Conservation (phyloP, 2,888 invertebrate genomes). For the Nipponacmea schrenckii region DNA sequence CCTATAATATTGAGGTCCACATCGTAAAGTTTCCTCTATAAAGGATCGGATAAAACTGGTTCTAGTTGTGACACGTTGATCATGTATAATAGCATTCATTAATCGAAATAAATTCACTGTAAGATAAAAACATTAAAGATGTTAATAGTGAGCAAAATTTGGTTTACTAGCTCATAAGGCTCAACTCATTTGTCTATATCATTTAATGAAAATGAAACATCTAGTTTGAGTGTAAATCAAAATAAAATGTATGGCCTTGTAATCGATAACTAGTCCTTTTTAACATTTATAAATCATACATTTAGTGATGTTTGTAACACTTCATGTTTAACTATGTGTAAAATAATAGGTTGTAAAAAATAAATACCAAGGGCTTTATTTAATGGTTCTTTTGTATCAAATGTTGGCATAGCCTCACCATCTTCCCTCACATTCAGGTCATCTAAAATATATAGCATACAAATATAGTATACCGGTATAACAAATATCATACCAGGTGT, state of each 20-base stretch:
- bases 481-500: not conserved
- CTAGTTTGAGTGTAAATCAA: too few species aligned
- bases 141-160: not conserved
- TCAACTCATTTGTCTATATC: too few species aligned
- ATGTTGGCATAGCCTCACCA: slow-evolving; percentile 51
- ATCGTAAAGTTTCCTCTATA: slow-evolving; percentile 66
- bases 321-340: too few species aligned
- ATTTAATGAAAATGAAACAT: too few species aligned
- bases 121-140: slow-evolving; percentile 24
- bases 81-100: slow-evolving; percentile 62
- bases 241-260: too few species aligned
- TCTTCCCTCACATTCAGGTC: slow-evolving; percentile 57
- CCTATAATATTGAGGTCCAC: slow-evolving; percentile 62
- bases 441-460: slow-evolving; percentile 39
- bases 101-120: slow-evolving; percentile 65
- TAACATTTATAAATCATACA: too few species aligned
- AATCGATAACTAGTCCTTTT: too few species aligned
- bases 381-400: slow-evolving; percentile 65
- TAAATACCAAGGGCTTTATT: slow-evolving; percentile 64
- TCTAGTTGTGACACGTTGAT: slow-evolving; percentile 62
- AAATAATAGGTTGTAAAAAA: too few species aligned
- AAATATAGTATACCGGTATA: too few species aligned
- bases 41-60: slow-evolving; percentile 67
- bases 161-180: too few species aligned
- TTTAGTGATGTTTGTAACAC: too few species aligned